A percentile compares a stretch with the other conserved stretches of the same genome.
Evolutionary conservation across 2,797 vertebrate species (phyloP).

Genomic region (Pseudopleuronectes americanus): DNA sequence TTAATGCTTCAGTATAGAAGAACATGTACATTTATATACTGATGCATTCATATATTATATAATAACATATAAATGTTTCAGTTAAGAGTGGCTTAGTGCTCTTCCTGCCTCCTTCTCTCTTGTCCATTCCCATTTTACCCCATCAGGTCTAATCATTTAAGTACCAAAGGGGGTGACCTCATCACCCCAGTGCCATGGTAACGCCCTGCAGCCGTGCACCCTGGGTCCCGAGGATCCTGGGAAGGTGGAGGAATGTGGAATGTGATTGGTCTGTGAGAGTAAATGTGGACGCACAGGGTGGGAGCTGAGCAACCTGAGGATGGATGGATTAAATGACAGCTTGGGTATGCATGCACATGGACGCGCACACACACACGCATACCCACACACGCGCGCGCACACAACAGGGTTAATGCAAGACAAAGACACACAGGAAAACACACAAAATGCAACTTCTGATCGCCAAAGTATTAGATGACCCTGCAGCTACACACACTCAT

Average conservation of each 20-base stretch:
- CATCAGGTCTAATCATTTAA: conserved; percentile 55
- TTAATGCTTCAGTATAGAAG: too few species aligned
- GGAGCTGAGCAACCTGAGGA: conserved; percentile 53
- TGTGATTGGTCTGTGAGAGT: conserved; percentile 54
- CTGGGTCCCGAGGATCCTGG: conserved; percentile 67
- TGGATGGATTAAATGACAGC: conserved; percentile 70
- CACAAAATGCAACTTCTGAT: conserved; percentile 19
- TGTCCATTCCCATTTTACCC: conserved; percentile 36
- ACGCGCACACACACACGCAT: neutral
- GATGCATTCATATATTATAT: too few species aligned
- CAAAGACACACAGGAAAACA: conserved; percentile 9
- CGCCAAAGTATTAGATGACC: conserved; percentile 32
- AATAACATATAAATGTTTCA: neutral
- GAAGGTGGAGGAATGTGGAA: conserved; percentile 73
- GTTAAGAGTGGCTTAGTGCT: neutral
- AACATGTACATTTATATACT: too few species aligned
- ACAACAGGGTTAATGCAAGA: conserved; percentile 1
- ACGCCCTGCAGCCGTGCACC: conserved; percentile 68
- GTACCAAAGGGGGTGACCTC: conserved; percentile 64
- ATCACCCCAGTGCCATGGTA: conserved; percentile 63
- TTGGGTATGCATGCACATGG: conserved; percentile 4
- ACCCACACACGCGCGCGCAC: neutral
- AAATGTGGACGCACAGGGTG: conserved; percentile 42
- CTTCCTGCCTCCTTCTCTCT: neutral
- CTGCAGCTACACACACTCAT: conserved; percentile 4